These are phyloP conservation scores for Numenius arquata DNA, from an alignment of 2,113 vertebrate species.

Conservation along the genomic window DNA sequence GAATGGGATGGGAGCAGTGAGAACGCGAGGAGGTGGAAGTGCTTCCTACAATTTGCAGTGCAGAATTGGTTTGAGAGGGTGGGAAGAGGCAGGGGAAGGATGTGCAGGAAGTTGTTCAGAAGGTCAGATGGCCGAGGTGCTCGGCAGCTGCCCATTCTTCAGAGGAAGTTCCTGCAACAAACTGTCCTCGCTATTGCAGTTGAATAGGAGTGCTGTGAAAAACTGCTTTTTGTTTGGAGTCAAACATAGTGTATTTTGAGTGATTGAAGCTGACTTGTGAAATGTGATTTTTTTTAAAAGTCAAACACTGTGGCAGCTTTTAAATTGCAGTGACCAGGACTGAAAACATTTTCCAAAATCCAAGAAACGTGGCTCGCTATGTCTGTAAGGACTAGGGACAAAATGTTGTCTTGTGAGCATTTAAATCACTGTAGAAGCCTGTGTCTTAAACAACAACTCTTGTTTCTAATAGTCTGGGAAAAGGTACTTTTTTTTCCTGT, in stretches of 20 bases:
- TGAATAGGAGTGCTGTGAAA: background rate
- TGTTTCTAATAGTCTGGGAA: background rate
- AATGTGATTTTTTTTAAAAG: background rate
- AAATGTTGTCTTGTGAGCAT: background rate
- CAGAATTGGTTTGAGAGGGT: background rate
- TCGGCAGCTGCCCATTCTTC: background rate
- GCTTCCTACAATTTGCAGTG: background rate
- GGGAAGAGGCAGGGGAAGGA: background rate
- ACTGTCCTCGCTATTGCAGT: background rate
- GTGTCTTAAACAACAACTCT: background rate
- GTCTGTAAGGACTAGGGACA: background rate
- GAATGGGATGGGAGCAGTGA: background rate
- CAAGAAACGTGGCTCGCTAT: background rate
- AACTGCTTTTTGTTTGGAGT: background rate
- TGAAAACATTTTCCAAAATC: background rate
- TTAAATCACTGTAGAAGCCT: background rate
- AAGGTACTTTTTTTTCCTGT: background rate
- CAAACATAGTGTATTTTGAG: background rate
- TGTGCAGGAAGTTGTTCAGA: background rate
- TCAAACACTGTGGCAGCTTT: background rate
- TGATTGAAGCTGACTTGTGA: background rate
- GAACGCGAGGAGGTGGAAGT: background rate
- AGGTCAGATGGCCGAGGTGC: fast-evolving
- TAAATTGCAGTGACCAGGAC: background rate
- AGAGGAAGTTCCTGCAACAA: background rate